Percentiles rank a stretch among this genome's conserved stretches.
Conservation (phyloP, 1,140 invertebrate genomes). For the Colletes latitarsis region DNA sequence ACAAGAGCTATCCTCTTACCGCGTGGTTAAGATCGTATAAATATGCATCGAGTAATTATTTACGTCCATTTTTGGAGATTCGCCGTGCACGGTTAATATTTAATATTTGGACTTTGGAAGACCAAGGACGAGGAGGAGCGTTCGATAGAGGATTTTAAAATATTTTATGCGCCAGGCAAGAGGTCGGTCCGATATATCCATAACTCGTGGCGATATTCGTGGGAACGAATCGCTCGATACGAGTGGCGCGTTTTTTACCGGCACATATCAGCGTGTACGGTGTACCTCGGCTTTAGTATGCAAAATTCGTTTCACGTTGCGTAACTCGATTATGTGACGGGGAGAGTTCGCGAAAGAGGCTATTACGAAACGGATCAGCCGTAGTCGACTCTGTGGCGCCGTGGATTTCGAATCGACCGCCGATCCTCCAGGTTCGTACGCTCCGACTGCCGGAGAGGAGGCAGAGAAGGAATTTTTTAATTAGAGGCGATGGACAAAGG, state of each 20-base stretch:
- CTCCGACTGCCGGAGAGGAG: neutral
- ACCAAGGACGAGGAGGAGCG: too few species aligned
- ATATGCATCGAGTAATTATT: too few species aligned
- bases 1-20: too few species aligned
- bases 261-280: neutral
- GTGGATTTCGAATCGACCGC: constrained; percentile 26
- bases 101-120: too few species aligned
- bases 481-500: constrained; percentile 30
- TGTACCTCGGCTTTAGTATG: neutral
- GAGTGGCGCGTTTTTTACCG: too few species aligned
- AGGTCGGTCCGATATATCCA: neutral
- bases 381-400: constrained; percentile 7
- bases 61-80: too few species aligned
- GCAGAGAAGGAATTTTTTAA: constrained; percentile 40
- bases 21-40: too few species aligned
- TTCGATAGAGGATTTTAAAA: too few species aligned
- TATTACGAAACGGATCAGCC: constrained; percentile 37
- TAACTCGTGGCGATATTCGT: neutral
- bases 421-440: constrained; percentile 7
- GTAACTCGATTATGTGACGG: constrained; percentile 27
- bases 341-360: constrained; percentile 16
- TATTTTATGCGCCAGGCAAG: too few species aligned
- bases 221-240: neutral
- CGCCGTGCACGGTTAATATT: too few species aligned
- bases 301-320: constrained; percentile 30